These are phyloP conservation scores for Colletes collaris DNA, from an alignment of 2,888 invertebrate genomes.

Conservation along the genomic window DNA sequence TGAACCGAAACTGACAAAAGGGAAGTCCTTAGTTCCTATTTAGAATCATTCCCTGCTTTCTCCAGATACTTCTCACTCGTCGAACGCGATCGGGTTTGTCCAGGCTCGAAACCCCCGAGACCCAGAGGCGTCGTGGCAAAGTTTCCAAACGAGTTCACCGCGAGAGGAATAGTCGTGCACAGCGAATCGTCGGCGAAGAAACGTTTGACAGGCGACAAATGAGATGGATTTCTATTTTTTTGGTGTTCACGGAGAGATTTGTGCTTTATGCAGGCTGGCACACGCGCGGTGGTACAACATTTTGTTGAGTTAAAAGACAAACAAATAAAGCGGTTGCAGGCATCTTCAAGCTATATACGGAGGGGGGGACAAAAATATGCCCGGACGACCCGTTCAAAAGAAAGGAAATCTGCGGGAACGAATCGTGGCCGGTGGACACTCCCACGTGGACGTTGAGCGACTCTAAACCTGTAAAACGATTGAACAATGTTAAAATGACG, in stretches of 20 bases:
- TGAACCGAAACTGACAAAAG: too few species aligned
- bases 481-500: conserved; percentile 9
- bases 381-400: not conserved
- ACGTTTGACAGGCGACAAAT: not conserved
- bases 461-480: conserved; percentile 32
- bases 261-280: conserved; percentile 37
- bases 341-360: conserved; percentile 56
- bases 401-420: not conserved
- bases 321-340: conserved; percentile 66
- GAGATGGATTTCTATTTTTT: conserved; percentile 3
- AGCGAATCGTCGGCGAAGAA: not conserved
- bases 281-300: conserved; percentile 16
- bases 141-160: too few species aligned
- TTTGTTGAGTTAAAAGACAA: conserved; percentile 53
- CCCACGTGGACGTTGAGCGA: conserved; percentile 4
- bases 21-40: too few species aligned
- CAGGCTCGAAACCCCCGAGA: too few species aligned
- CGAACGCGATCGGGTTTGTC: too few species aligned
- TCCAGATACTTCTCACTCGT: too few species aligned
- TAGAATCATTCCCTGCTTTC: too few species aligned
- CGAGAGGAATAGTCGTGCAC: too few species aligned
- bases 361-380: conserved; percentile 1
- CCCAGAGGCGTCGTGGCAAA: too few species aligned
- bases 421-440: not conserved
- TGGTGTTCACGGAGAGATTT: conserved; percentile 13